phyloP scores from a whole-genome alignment of 2,113 vertebrate genomes.

The Craseonycteris thonglongyai region DNA sequence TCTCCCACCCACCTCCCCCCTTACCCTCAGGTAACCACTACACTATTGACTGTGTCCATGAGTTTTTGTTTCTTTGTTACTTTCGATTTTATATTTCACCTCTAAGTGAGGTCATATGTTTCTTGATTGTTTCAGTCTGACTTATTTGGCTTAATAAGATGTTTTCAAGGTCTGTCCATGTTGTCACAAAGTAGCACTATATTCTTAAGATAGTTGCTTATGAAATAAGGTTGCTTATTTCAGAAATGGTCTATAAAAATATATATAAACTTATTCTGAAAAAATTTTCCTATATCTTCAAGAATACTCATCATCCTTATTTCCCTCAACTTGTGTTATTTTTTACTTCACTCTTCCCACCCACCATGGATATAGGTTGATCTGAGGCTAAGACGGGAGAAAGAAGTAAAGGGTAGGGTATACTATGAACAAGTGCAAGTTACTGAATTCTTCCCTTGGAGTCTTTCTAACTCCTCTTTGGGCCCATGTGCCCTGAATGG shows the following conservation, averaged over 20 bases:
- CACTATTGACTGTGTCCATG: too few relatives aligned
- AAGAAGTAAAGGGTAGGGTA: background rate
- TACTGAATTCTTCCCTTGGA: background rate
- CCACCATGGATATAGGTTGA: background rate
- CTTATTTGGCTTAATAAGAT: too few relatives aligned
- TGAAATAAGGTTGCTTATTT: background rate
- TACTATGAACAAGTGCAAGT: background rate
- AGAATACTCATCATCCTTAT: background rate
- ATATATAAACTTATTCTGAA: background rate
- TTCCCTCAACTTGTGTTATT: background rate
- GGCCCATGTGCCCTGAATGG: background rate
- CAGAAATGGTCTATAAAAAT: background rate
- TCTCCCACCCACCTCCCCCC: too few relatives aligned
- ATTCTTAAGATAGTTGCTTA: background rate
- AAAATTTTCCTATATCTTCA: background rate
- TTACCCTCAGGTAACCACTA: too few relatives aligned
- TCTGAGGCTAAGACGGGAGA: background rate
- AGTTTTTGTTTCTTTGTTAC: too few relatives aligned
- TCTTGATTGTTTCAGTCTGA: too few relatives aligned
- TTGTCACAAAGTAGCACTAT: too few relatives aligned
- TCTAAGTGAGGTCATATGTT: too few relatives aligned
- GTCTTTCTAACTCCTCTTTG: background rate
- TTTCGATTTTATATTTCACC: too few relatives aligned
- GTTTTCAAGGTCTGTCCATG: too few relatives aligned
- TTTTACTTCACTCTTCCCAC: background rate